Base-by-base conservation (phyloP, 2,113 vertebrate species). In the Sebastes fasciatus region DNA sequence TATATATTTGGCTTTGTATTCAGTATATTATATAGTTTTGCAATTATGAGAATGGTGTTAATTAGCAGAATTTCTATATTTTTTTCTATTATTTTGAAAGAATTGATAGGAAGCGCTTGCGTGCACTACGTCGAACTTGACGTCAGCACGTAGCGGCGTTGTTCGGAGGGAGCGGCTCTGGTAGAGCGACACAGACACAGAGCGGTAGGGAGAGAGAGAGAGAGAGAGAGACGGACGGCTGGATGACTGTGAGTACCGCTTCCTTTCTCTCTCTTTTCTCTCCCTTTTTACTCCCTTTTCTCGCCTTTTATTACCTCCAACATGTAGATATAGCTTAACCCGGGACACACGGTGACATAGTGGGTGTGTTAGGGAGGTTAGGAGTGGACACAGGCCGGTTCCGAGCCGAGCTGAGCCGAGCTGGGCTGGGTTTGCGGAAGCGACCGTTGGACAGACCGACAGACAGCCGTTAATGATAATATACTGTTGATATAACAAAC, bases 101-200 rank as follows among this genome's bases (percentile, higher is more conserved):
- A 0, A 0, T 0, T 0, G 0, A 8, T 52, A 4, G 88, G 89
- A 91, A 62, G n/a, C 49, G 17, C 13, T 1, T 0, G 0, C 0
- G 21, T 58, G 19, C 2, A 6, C 1, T 5, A 0, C 61, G 23
- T 80, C 0, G 0, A 14, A 2, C 82, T 89, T 89, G 78, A 91
- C 87, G 52, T 84, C 51, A 21, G 6, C 5, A 19, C 40, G 62
- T 58, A 23, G 78, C 60, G 78, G 67, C 79, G 49, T 89, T 91
- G 49, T 89, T 91, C 89, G 89, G 90, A 94, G 93, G 93, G 93
- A 94, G 93, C 93, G 93, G 93, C 92, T 92, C 85, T 78, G 93
- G 14, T 82, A 1, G 91, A 91, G 92, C 83, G 84, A 90, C 84
- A 26, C 65, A 62, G 14, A 86, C 80, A 5, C 14, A 83, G 17